Conservation (phyloP, 2,113 vertebrate species). For the Tamias sibiricus region DNA sequence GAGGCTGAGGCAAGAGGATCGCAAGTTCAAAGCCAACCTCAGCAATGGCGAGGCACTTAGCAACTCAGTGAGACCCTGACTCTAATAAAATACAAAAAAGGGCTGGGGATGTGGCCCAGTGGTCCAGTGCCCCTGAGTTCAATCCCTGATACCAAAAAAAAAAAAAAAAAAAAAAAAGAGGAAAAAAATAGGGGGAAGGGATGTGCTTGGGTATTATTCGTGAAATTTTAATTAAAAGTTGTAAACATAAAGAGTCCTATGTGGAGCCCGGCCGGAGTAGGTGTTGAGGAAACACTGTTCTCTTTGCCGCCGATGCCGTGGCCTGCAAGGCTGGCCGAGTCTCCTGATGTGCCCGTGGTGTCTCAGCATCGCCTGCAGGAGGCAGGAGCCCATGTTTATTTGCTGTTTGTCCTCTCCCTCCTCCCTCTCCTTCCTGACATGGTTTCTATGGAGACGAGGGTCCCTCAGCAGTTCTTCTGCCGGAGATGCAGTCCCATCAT, state of each 20-base stretch:
- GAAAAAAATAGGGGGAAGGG: not conserved
- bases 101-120: too few relatives aligned
- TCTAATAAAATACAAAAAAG: too few relatives aligned
- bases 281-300: not conserved
- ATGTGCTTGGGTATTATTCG: not conserved
- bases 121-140: too few relatives aligned
- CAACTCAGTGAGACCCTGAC: too few relatives aligned
- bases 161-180: not conserved
- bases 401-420: constrained; percentile 6
- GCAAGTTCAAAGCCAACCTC: too few relatives aligned
- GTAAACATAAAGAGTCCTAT: not conserved
- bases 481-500: constrained; percentile 40
- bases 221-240: constrained; percentile 9
- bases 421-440: constrained; percentile 52
- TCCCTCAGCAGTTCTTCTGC: constrained; percentile 65
- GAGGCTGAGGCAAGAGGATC: too few relatives aligned
- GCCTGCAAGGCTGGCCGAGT: too few relatives aligned
- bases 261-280: not conserved
- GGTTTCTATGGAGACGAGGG: constrained; percentile 77
- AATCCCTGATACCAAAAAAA: too few relatives aligned
- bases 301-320: too few relatives aligned
- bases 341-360: not conserved
- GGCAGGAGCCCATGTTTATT: constrained; percentile 14
- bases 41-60: too few relatives aligned
- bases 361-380: not conserved